A percentile compares a stretch with the other conserved stretches of the same genome.
Evolutionary conservation across 2,797 vertebrate genomes (phyloP).

Genomic region (Periophthalmus magnuspinnatus): DNA sequence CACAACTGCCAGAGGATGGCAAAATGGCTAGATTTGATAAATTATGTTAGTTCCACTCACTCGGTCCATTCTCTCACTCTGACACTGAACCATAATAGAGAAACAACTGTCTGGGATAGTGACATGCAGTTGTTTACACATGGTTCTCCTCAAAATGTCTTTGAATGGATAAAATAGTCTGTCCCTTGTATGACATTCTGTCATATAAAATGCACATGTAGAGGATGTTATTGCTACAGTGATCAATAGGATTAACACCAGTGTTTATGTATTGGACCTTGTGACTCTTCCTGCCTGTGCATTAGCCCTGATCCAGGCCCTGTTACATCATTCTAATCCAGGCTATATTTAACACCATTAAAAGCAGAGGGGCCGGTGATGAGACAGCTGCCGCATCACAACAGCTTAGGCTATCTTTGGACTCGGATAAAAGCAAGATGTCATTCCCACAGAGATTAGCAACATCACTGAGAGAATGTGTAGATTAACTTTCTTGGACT

Average conservation of each 20-base stretch:
- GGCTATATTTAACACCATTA: slow-evolving; percentile 64
- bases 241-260: background rate
- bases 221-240: background rate
- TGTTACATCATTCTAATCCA: slow-evolving; percentile 59
- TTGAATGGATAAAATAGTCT: no score
- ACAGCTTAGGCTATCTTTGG: slow-evolving; percentile 46
- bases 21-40: no score
- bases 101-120: background rate
- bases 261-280: slow-evolving; percentile 21
- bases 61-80: background rate
- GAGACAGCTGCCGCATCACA: slow-evolving; percentile 53
- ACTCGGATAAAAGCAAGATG: slow-evolving; percentile 8
- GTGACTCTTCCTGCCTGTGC: slow-evolving; percentile 1
- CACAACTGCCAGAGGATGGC: no score
- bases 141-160: background rate
- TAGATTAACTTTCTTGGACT: background rate
- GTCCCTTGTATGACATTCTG: no score
- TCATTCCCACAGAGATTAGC: background rate
- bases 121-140: background rate
- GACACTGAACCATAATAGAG: background rate
- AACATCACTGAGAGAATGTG: background rate
- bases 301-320: slow-evolving; percentile 1
- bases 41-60: no score
- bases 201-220: background rate
- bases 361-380: slow-evolving; percentile 35